Evolutionary conservation across 2,888 invertebrate species (phyloP), one percentile per base, ranked within the genome.

Genomic region (Pristionchus maxplancki): DNA sequence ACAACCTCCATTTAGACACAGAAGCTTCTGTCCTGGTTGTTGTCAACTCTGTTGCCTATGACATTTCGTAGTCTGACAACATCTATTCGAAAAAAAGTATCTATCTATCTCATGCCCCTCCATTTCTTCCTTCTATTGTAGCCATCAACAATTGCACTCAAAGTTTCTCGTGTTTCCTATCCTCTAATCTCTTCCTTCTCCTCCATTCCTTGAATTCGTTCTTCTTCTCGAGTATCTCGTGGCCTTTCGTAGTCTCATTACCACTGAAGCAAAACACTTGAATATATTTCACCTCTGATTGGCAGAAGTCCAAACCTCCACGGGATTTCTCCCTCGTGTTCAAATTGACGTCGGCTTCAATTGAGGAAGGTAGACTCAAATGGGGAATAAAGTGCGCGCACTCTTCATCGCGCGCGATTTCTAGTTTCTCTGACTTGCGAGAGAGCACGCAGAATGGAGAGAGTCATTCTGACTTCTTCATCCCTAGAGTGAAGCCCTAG

Each of bases 41-140:
- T 58, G 58, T 58, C 24, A 24, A 6, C 4, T 37, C 71, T 71
- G 37, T 71, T 71, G 37, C 71, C 17, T 15, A n/a, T 28, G 31
- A 40, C 37, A 58, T 71, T 71, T 71, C 71, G 71, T 40, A 71
- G 34, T 71, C 71, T 71, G 71, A 40, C 71, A 71, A 37, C 71
- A 71, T 71, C 28, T 28, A 11, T 67, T 67, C 31, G 24, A 24
- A 58, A 58, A 58, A 9, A 58, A 1, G 58, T 58, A 15, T 67
- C 64, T 31, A 13, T 67, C 5, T 31, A 11, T 67, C 64, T 31
- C 28, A 13, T 34, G 11, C 20, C 31, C 28, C 64, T 28, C 17
- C 71, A 15, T 24, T 71, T 37, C 40, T 58, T n/a, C 5, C n/a
- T 9, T 58, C 58, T 4, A n/a, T 24, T 58, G 58, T 58, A 58